phyloP scores from a whole-genome alignment of 2,888 invertebrate species.

The Amaurobius ferox region DNA sequence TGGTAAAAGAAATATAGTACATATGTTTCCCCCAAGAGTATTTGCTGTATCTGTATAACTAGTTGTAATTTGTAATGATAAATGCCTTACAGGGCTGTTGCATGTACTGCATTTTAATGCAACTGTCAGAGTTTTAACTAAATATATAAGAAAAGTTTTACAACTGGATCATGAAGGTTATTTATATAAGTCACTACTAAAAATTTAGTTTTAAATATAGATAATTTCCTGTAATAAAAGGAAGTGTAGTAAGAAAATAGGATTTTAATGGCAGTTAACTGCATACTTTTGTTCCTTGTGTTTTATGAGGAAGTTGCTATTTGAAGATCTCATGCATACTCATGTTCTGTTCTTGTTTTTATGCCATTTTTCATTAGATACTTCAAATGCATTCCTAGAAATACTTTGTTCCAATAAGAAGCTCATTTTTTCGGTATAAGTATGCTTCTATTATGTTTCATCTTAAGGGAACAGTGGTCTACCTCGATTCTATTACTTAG shows the following conservation, averaged over 20 bases:
- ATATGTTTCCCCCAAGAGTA: background rate
- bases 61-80: background rate
- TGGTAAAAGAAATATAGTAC: background rate
- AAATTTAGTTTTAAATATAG: background rate
- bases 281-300: background rate
- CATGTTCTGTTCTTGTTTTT: background rate
- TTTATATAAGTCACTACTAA: background rate
- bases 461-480: slow-evolving; percentile 14
- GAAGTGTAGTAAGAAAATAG: no score
- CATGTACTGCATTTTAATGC: background rate
- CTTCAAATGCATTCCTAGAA: slow-evolving; percentile 44
- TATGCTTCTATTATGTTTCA: background rate
- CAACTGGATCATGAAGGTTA: background rate
- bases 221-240: background rate
- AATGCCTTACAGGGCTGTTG: background rate
- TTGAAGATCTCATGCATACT: background rate
- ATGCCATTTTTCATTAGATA: slow-evolving; percentile 18
- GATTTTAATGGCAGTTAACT: background rate
- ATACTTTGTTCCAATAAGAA: background rate
- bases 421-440: background rate
- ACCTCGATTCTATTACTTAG: slow-evolving; percentile 1
- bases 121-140: background rate
- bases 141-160: background rate
- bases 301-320: background rate
- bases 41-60: background rate